phyloP scores from a whole-genome alignment of 1,140 invertebrate species.

The Hyles vespertilio region DNA sequence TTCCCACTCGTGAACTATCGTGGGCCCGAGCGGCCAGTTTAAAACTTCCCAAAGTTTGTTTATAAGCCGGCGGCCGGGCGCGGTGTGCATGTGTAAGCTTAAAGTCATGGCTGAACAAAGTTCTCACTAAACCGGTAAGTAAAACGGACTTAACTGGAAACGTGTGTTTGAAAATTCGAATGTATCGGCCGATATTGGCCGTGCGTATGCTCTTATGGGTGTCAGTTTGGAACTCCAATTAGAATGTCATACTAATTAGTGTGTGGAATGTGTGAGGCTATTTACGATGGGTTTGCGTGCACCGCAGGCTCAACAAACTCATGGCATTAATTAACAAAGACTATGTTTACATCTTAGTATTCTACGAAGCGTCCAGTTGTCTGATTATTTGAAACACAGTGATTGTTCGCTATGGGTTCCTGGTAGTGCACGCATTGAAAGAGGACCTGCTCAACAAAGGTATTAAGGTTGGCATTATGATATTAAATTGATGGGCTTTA shows the following conservation, averaged over 20 bases:
- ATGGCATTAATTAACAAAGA: slow-evolving; percentile 15
- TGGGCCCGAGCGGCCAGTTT: slow-evolving; percentile 37
- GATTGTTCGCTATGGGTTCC: slow-evolving; percentile 7
- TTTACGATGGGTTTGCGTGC: no score
- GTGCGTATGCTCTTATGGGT: neutral
- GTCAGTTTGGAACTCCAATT: neutral
- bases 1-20: slow-evolving; percentile 30
- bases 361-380: slow-evolving; percentile 28
- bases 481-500: neutral
- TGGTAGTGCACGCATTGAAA: neutral
- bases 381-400: slow-evolving; percentile 14
- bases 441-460: neutral
- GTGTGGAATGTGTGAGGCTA: slow-evolving; percentile 2
- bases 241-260: slow-evolving; percentile 6
- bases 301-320: neutral
- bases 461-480: neutral
- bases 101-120: slow-evolving; percentile 52
- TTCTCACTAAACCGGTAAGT: slow-evolving; percentile 68
- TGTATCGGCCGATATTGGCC: neutral
- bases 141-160: slow-evolving; percentile 56
- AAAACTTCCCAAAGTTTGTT: slow-evolving; percentile 53
- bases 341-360: slow-evolving; percentile 27
- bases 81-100: slow-evolving; percentile 46
- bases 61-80: slow-evolving; percentile 27
- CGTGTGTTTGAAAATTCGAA: slow-evolving; percentile 37